phyloP scores from a whole-genome alignment of 2,888 invertebrate species.

The Lamellibrachia satsuma region DNA sequence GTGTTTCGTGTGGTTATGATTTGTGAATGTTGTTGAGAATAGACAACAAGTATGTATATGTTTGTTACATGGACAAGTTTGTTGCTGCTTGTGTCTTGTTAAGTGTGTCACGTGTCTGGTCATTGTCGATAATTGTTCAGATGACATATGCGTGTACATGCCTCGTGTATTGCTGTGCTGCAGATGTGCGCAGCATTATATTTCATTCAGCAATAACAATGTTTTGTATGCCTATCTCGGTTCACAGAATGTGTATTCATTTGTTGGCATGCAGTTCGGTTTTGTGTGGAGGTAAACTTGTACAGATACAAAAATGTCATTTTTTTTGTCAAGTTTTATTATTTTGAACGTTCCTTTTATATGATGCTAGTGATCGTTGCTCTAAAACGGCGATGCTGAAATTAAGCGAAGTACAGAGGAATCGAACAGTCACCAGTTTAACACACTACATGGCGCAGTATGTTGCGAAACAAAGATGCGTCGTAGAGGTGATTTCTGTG shows the following conservation, averaged over 20 bases:
- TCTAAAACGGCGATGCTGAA: neutral
- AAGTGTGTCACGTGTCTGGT: neutral
- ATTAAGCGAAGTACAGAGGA: neutral
- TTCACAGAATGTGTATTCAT: neutral
- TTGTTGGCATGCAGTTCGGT: neutral
- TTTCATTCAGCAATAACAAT: neutral
- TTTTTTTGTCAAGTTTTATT: neutral
- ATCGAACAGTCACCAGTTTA: neutral
- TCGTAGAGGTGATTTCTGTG: neutral
- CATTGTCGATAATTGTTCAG: neutral
- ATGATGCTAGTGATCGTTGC: neutral
- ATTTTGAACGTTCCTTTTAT: neutral
- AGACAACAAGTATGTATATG: neutral
- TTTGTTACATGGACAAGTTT: neutral
- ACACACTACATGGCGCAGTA: neutral
- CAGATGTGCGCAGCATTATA: neutral
- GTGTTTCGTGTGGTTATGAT: neutral
- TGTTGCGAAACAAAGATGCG: neutral
- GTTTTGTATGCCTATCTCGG: neutral
- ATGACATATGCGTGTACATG: neutral
- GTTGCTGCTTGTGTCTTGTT: neutral
- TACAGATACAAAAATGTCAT: neutral
- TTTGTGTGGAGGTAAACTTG: neutral
- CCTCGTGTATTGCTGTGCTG: neutral
- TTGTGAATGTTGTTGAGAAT: neutral